Evolutionary conservation across 1,140 invertebrate species (phyloP).

Genomic region (Zaprionus ornatus): DNA sequence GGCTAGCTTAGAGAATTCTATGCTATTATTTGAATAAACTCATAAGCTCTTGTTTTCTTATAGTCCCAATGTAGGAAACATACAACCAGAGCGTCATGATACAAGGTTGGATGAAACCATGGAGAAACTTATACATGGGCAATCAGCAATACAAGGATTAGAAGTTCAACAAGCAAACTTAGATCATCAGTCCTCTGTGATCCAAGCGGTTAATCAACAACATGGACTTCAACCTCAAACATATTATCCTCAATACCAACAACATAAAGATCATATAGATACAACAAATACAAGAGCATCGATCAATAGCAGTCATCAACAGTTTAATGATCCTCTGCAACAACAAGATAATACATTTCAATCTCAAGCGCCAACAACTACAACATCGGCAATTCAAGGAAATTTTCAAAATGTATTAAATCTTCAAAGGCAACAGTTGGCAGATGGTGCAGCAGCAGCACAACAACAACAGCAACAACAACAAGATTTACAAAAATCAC

Average conservation of each 20-base stretch:
- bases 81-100: conserved; percentile 14
- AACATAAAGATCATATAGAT: conserved; percentile 22
- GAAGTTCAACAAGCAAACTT: background rate
- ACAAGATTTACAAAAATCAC: conserved; percentile 3
- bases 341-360: conserved; percentile 20
- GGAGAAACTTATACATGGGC: conserved; percentile 13
- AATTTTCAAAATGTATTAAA: conserved; percentile 62
- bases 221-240: conserved; percentile 34
- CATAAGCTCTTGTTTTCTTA: background rate
- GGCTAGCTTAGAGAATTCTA: background rate
- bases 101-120: conserved; percentile 7
- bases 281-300: conserved; percentile 5
- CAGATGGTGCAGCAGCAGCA: conserved; percentile 83
- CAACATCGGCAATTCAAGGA: conserved; percentile 51
- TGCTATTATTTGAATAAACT: background rate
- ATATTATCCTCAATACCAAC: conserved; percentile 24
- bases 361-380: conserved; percentile 45
- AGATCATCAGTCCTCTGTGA: conserved; percentile 28
- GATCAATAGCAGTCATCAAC: conserved; percentile 16
- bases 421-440: conserved; percentile 64
- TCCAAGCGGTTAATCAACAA: conserved; percentile 32
- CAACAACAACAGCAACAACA: conserved; percentile 21
- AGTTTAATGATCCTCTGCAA: conserved; percentile 10
- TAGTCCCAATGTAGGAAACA: conserved; percentile 8
- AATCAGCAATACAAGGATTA: conserved; percentile 7